A percentile compares a stretch with the other conserved stretches of the same genome.
phyloP scores from a whole-genome alignment of 1,140 invertebrate genomes.

The Limonius californicus region DNA sequence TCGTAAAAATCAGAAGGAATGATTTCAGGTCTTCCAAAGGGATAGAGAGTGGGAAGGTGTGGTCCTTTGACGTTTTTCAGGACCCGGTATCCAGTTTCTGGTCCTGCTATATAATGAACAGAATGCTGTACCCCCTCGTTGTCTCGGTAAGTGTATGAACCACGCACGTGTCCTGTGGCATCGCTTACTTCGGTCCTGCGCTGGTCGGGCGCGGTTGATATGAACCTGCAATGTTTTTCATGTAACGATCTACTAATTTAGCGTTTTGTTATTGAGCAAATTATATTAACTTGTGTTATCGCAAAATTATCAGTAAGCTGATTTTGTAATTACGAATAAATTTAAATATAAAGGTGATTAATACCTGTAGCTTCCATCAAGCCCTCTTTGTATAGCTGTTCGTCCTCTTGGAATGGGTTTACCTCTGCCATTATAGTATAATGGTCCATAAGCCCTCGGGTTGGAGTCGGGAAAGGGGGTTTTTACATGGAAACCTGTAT shows the following conservation, averaged over 20 bases:
- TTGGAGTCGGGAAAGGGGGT: slow-evolving; percentile 63
- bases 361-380: slow-evolving; percentile 61
- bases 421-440: slow-evolving; percentile 55
- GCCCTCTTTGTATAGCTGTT: slow-evolving; percentile 57
- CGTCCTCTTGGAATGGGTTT: slow-evolving; percentile 54
- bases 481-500: slow-evolving; percentile 67
- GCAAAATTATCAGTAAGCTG: neutral
- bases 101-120: slow-evolving; percentile 70
- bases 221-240: no score
- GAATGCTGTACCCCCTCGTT: slow-evolving; percentile 66
- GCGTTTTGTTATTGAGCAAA: no score
- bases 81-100: slow-evolving; percentile 68
- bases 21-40: slow-evolving; percentile 46
- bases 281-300: slow-evolving; percentile 6
- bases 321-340: neutral
- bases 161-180: slow-evolving; percentile 61
- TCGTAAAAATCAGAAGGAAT: slow-evolving; percentile 47
- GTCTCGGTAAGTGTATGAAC: slow-evolving; percentile 70
- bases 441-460: slow-evolving; percentile 51
- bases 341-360: no score
- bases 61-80: slow-evolving; percentile 60
- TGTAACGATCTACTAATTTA: no score
- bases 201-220: slow-evolving; percentile 67
- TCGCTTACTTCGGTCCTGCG: slow-evolving; percentile 66
- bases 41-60: slow-evolving; percentile 50